Conservation (phyloP, 2,888 invertebrate genomes). For the Dugesia japonica region DNA sequence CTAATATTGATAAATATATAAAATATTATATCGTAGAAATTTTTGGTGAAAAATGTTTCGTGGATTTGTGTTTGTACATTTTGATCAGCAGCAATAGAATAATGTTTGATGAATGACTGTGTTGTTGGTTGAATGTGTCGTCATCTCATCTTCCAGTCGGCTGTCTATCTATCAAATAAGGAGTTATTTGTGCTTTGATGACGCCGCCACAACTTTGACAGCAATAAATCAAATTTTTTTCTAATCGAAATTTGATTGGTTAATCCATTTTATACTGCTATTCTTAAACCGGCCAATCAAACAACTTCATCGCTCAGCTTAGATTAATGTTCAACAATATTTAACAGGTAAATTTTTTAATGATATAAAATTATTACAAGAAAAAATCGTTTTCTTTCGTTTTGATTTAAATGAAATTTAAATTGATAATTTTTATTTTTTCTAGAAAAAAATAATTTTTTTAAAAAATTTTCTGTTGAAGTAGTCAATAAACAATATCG, state of each 20-base stretch:
- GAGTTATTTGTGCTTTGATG: slow-evolving; percentile 20
- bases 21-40: slow-evolving; percentile 4
- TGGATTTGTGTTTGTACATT: slow-evolving; percentile 17
- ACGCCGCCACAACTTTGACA: slow-evolving; percentile 13
- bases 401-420: neutral
- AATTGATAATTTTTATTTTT: no score
- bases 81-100: slow-evolving; percentile 12
- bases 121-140: slow-evolving; percentile 20
- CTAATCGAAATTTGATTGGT: neutral
- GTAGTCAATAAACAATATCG: neutral
- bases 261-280: slow-evolving; percentile 1
- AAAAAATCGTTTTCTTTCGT: neutral
- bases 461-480: neutral
- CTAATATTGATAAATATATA: slow-evolving; percentile 9
- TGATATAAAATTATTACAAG: neutral
- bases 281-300: neutral
- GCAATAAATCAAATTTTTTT: neutral
- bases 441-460: no score
- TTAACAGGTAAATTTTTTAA: neutral
- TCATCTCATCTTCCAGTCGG: slow-evolving; percentile 20
- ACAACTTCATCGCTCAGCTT: neutral
- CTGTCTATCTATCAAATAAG: slow-evolving; percentile 20
- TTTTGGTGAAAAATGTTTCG: neutral
- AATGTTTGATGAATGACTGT: slow-evolving; percentile 16
- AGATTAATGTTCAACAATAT: neutral